Conservation (phyloP, 2,888 invertebrate genomes). For the Chouioia cunea region DNA sequence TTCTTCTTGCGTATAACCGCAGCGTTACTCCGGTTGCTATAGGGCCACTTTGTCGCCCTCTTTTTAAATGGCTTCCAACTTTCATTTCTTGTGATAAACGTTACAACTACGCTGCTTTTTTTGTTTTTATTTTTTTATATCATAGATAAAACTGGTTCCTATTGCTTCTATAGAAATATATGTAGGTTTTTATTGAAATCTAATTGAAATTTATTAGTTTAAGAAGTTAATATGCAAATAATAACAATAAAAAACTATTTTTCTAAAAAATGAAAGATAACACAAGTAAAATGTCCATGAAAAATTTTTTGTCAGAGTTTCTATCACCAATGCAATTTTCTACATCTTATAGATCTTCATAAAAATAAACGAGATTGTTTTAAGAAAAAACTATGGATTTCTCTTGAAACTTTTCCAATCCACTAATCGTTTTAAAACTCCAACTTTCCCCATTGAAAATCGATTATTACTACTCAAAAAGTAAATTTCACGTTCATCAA, state of each 20-base stretch:
- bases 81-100: slow-evolving; percentile 22
- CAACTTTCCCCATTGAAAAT: slow-evolving; percentile 14
- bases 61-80: slow-evolving; percentile 21
- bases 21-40: neutral
- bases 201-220: too few relatives aligned
- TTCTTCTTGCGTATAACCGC: slow-evolving; percentile 30
- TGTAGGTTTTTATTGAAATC: too few relatives aligned
- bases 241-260: too few relatives aligned
- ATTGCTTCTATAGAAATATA: too few relatives aligned
- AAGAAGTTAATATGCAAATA: too few relatives aligned
- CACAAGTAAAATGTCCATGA: too few relatives aligned
- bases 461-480: slow-evolving; percentile 24
- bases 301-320: too few relatives aligned
- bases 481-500: slow-evolving; percentile 28
- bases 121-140: too few relatives aligned
- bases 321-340: too few relatives aligned
- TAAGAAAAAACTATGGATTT: slow-evolving; percentile 14
- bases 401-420: slow-evolving; percentile 14
- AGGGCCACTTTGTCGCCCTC: slow-evolving; percentile 19
- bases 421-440: slow-evolving; percentile 2
- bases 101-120: too few relatives aligned
- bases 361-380: slow-evolving; percentile 6
- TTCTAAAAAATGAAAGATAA: too few relatives aligned
- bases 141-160: too few relatives aligned
- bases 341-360: slow-evolving; percentile 6